Evolutionary conservation across 2,113 vertebrate genomes (phyloP).

Genomic region (Pluvialis apricaria): DNA sequence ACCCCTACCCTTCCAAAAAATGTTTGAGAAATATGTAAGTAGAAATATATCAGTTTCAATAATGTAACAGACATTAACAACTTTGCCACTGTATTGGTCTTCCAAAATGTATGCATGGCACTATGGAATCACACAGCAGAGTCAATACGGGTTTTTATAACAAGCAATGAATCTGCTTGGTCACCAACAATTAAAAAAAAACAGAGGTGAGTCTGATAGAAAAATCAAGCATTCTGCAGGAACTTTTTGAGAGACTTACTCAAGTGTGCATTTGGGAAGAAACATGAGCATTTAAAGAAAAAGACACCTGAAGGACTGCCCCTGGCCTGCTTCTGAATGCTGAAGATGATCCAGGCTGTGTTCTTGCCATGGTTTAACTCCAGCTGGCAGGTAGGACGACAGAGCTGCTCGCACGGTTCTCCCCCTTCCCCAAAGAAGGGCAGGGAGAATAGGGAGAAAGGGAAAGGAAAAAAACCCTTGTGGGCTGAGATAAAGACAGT

Average conservation of each 20-base stretch:
- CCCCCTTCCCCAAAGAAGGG: too few relatives aligned
- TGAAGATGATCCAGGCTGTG: fast-evolving
- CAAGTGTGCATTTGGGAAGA: fast-evolving
- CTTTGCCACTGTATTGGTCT: too few relatives aligned
- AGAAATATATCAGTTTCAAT: fast-evolving
- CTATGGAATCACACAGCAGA: not conserved
- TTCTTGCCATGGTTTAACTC: too few relatives aligned
- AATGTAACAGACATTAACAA: not conserved
- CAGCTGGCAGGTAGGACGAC: too few relatives aligned
- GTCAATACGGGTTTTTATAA: not conserved
- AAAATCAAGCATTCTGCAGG: not conserved
- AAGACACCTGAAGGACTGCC: too few relatives aligned
- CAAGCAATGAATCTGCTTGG: not conserved
- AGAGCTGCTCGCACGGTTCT: too few relatives aligned
- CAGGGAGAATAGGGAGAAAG: too few relatives aligned
- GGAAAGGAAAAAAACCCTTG: not conserved
- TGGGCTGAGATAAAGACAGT: not conserved
- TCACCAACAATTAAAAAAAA: not conserved
- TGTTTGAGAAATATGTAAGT: not conserved
- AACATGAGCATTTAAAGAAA: not conserved
- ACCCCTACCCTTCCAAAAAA: not conserved
- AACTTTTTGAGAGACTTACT: not conserved
- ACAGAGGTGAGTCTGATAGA: not conserved
- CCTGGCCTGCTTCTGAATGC: fast-evolving
- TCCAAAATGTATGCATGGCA: fast-evolving